A percentile compares a stretch with the other conserved stretches of the same genome.
Evolutionary conservation across 92 coral and sea anemone genomes (phyloP).

Genomic region (Anthopleura xanthogrammica): DNA sequence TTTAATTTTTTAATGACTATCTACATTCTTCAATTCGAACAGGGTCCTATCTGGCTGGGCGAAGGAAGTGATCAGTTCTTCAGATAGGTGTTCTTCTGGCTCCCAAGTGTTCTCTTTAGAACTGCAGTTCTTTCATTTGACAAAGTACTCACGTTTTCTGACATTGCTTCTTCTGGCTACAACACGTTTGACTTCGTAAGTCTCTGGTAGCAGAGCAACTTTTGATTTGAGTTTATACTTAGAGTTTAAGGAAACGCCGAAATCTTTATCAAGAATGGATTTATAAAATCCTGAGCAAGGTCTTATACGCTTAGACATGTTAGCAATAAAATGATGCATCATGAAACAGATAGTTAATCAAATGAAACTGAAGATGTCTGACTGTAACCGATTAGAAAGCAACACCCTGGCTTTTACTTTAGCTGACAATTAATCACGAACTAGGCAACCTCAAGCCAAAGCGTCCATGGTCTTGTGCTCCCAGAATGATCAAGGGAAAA

Average conservation of each 20-base stretch:
- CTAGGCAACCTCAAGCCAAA: too few relatives aligned
- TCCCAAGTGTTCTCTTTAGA: conserved; percentile 37
- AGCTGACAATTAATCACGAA: too few relatives aligned
- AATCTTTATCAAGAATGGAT: conserved; percentile 4
- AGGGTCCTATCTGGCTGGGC: background rate
- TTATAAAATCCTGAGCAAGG: conserved; percentile 24
- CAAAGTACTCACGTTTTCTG: conserved; percentile 14
- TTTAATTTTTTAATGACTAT: too few relatives aligned
- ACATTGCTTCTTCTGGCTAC: conserved; percentile 19
- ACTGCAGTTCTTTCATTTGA: conserved; percentile 30
- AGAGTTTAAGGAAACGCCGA: background rate
- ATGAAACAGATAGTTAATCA: too few relatives aligned
- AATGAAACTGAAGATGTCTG: too few relatives aligned
- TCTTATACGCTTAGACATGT: conserved; percentile 35
- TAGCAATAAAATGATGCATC: background rate
- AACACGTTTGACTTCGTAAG: conserved; percentile 35
- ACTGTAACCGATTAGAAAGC: too few relatives aligned
- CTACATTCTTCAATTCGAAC: background rate
- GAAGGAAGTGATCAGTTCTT: conserved; percentile 16
- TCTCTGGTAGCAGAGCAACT: conserved; percentile 15
- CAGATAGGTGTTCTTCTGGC: conserved; percentile 26
- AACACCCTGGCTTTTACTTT: too few relatives aligned
- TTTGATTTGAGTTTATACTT: conserved; percentile 30
- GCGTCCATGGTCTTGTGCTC: too few relatives aligned
- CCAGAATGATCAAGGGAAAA: too few relatives aligned